Conservation (phyloP, 2,797 vertebrate genomes). For the Myotis planiceps region DNA sequence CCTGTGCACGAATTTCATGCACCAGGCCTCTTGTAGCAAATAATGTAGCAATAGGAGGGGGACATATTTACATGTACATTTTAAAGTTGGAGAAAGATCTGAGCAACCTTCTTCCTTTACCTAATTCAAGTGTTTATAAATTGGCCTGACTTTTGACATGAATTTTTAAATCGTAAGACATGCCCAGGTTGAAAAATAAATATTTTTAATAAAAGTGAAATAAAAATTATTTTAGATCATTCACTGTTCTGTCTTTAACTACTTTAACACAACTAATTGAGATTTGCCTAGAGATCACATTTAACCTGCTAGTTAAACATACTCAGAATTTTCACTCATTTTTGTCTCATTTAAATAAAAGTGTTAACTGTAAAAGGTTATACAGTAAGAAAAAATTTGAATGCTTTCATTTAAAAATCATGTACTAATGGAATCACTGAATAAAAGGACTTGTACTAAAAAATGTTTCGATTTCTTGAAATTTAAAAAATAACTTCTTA, state of each 20-base stretch:
- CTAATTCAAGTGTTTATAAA: background rate
- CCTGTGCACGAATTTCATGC: too few relatives aligned
- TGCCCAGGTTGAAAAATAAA: background rate
- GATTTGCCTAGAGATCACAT: background rate
- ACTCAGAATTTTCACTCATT: background rate
- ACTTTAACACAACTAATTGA: background rate
- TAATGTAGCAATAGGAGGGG: background rate
- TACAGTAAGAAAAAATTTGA: background rate
- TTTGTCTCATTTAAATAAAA: constrained; percentile 35
- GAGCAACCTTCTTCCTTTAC: background rate
- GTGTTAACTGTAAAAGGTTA: background rate
- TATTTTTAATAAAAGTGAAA: background rate
- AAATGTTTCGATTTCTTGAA: constrained; percentile 30
- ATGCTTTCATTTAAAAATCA: background rate
- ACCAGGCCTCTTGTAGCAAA: background rate
- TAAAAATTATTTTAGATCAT: constrained; percentile 13
- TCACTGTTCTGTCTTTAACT: background rate
- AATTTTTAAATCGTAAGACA: constrained; percentile 20
- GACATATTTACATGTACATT: background rate
- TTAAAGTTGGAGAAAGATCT: background rate
- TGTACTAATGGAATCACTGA: background rate
- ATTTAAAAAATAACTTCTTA: constrained; percentile 29
- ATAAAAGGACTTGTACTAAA: background rate
- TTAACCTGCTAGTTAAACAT: background rate
- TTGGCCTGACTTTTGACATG: background rate